Base-by-base conservation (phyloP, 2,797 vertebrate genomes). In the Acrossocheilus fasciatus region DNA sequence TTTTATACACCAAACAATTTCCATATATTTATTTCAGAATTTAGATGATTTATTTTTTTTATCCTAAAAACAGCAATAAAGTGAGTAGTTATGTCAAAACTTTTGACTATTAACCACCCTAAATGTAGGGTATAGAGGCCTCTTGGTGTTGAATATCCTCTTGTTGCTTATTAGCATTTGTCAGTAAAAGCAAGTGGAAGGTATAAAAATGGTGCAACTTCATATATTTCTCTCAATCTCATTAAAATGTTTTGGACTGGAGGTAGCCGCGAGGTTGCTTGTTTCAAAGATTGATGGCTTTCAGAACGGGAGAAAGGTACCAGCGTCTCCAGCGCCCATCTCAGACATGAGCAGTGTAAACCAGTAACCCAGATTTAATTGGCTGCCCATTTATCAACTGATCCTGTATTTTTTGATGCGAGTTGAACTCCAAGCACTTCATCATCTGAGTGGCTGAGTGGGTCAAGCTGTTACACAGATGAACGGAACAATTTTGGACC, bases 281-380 rank as follows among this genome's bases (percentile, higher is more conserved):
- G 54, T 86, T 73, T 86, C 9, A 45, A 86, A 83, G 84, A 95
- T 96, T 95, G 94, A 96, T 95, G 93, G 90, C 86, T 91, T 94
- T 94, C 93, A 91, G 94, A 93, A 93, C 91, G 84, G 87, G 91
- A 90, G 92, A 92, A 92, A 93, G 90, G 93, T 90, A 94, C 91
- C 81, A 88, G 91, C 93, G 91, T 93, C 94, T 95, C 93, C 74
- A 3, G 87, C 90, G 90, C 92, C 90, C 74, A 86, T 91, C 91
- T 92, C 66, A 47, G 89, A 87, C 91, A 91, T 88, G 80, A 83
- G 57, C 91, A 87, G 91, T 88, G 92, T 94, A 94, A 95, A 96
- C 94, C 93, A 94, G 94, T 94, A 96, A 95, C 95, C 94, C 94
- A 94, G 91, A 95, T 96, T 95, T 96, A 96, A 96, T 96, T 96